phyloP scores from a whole-genome alignment of 2,888 invertebrate genomes.

The Beris chalybata region DNA sequence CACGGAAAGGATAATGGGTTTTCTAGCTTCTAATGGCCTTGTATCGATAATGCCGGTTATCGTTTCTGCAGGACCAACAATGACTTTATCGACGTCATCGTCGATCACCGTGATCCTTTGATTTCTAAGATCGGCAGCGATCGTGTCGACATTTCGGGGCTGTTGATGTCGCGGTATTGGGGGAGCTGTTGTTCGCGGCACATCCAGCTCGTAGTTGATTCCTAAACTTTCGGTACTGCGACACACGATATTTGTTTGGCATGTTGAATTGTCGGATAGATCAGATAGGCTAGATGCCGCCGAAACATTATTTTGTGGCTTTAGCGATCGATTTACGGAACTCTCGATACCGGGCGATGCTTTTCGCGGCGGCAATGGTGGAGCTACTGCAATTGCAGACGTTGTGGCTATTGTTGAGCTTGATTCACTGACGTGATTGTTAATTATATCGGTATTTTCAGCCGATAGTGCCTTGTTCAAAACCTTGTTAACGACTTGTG shows the following conservation, averaged over 20 bases:
- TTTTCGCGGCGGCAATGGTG: constrained; percentile 63
- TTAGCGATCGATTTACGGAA: constrained; percentile 43
- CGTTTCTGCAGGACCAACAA: constrained; percentile 72
- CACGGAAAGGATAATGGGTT: constrained; percentile 43
- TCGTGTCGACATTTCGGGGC: constrained; percentile 46
- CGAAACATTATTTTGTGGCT: constrained; percentile 36
- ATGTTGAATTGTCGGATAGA: constrained; percentile 35
- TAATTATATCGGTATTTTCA: constrained; percentile 44
- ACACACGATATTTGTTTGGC: constrained; percentile 41
- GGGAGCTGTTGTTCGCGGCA: constrained; percentile 53
- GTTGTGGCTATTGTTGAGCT: background rate
- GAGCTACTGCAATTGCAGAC: constrained; percentile 49
- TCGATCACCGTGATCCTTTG: constrained; percentile 46
- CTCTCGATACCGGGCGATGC: constrained; percentile 56
- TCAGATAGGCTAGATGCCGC: constrained; percentile 52
- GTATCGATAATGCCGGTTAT: constrained; percentile 73
- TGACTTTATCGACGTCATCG: constrained; percentile 51
- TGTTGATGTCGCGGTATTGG: constrained; percentile 54
- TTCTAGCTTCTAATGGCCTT: constrained; percentile 54
- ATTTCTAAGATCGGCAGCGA: constrained; percentile 51
- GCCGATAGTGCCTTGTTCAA: constrained; percentile 43
- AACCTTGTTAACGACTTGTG: constrained; percentile 35
- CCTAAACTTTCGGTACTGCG: constrained; percentile 52
- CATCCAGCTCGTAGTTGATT: constrained; percentile 41
- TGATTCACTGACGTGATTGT: constrained; percentile 2